Conservation (phyloP, 1,140 invertebrate species). For the Scaptomyza pallida region DNA sequence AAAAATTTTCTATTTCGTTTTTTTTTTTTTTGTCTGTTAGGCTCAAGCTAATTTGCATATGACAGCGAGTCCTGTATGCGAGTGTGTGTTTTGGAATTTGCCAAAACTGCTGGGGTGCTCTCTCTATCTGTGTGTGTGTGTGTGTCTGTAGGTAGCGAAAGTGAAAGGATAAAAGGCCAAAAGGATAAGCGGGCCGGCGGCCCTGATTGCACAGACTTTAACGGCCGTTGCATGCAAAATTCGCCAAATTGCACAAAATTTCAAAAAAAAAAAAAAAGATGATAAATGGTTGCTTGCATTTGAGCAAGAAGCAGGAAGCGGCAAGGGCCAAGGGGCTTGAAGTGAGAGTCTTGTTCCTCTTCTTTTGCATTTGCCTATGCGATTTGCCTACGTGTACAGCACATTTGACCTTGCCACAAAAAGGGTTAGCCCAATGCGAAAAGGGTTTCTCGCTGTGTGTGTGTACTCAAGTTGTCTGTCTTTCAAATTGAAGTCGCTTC, state of each 20-base stretch:
- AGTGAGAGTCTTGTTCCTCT: conserved; percentile 3
- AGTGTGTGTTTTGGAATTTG: conserved; percentile 68
- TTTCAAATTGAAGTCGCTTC: conserved; percentile 35
- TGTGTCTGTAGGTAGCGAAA: conserved; percentile 70
- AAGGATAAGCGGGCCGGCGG: conserved; percentile 54
- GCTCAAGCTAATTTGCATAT: conserved; percentile 72
- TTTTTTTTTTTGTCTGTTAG: conserved; percentile 49
- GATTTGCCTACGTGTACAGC: conserved; percentile 58
- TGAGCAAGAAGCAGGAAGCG: not conserved
- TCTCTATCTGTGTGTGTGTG: conserved; percentile 29
- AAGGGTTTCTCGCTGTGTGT: no score
- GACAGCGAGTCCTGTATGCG: conserved; percentile 55
- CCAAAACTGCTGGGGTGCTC: conserved; percentile 58
- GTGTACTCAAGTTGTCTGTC: conserved; percentile 26
- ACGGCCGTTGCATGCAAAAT: conserved; percentile 71
- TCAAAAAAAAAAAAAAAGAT: conserved; percentile 52
- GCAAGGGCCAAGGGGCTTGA: no score
- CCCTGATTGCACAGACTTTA: conserved; percentile 52
- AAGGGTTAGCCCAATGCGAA: conserved; percentile 28
- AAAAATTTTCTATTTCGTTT: conserved; percentile 47
- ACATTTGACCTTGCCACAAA: conserved; percentile 62
- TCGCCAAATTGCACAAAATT: conserved; percentile 51
- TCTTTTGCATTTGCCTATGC: conserved; percentile 55
- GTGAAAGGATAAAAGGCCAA: conserved; percentile 69
- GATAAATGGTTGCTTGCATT: conserved; percentile 73